Evolutionary conservation across 2,797 vertebrate genomes (phyloP), one percentile per base, ranked within the genome.

Genomic region (Argentina silus): DNA sequence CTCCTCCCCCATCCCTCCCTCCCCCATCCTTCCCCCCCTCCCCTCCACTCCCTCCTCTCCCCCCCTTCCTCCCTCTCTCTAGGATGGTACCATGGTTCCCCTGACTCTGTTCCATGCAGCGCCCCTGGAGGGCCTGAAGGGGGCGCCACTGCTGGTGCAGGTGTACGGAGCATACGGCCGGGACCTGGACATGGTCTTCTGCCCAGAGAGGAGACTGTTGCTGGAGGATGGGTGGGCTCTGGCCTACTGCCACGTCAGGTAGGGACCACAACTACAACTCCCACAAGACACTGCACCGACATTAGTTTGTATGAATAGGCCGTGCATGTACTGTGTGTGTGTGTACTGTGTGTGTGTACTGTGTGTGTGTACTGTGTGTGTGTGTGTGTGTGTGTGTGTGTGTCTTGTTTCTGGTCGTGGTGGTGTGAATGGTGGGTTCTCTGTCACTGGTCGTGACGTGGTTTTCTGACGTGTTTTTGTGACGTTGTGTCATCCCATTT

Each of bases 201-300:
- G 94, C 87, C 94, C 95, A 79, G 96, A 96, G 78, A 96, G 93
- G 78, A 91, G 93, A 81, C 83, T 97, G 73, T 89, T 99, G 86
- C 88, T 97, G 88, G 95, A 99, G 4, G 91, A 95, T 50, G 96
- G 95, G 48, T 99, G 97, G 98, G 94, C 94, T 84, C 92, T 99
- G 85, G 97, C 96, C 51, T 99, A 95, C 86, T 99, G 98, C 88
- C 98, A 99, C 43, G 95, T 99, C 86, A 95, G 98, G 98, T 99
- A 90, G 47, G 5, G 11, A 14, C 48, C 27, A 36, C 27, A 36
- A 48, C 47, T 56, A 11, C 57, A 61, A 42, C 2, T 67, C 51
- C 59, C 17, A 75, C 5, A 15, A 68, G 45, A 23, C 59, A 45
- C 43, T 57, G 47, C 7, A 4, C 10, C 47, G 27, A 4, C 27